A percentile compares a stretch with the other conserved stretches of the same genome.
Evolutionary conservation across 2,888 invertebrate genomes (phyloP).

Genomic region (Parnassius glacialis): DNA sequence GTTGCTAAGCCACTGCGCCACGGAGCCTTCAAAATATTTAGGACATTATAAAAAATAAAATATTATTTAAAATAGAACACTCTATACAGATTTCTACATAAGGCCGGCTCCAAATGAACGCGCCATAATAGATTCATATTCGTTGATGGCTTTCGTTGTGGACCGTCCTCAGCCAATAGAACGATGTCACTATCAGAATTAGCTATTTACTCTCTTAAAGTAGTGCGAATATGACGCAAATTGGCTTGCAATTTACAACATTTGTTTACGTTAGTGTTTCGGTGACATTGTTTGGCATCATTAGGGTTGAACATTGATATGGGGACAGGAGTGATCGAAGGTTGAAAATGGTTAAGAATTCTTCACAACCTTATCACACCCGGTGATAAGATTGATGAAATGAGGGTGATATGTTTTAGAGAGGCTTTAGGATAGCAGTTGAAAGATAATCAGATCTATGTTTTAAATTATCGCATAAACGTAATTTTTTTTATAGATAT

Average conservation of each 20-base stretch:
- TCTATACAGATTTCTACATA: constrained; percentile 33
- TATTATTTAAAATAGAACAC: constrained; percentile 21
- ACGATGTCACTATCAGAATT: constrained; percentile 15
- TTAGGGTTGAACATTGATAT: constrained; percentile 6
- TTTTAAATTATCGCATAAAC: no score
- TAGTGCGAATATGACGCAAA: neutral
- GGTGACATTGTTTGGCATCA: constrained; percentile 15
- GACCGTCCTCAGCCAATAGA: constrained; percentile 15
- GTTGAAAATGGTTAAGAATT: neutral
- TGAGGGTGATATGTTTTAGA: no score
- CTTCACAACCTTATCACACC: no score
- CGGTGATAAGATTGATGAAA: no score
- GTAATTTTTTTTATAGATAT: no score
- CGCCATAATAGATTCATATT: constrained; percentile 32
- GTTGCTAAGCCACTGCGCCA: no score
- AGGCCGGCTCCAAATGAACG: constrained; percentile 38
- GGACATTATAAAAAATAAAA: neutral
- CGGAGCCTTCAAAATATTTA: no score
- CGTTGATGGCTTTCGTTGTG: constrained; percentile 18
- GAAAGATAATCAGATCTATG: no score
- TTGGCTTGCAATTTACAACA: constrained; percentile 1
- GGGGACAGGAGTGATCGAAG: neutral
- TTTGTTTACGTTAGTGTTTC: constrained; percentile 6
- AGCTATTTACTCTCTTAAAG: constrained; percentile 6
- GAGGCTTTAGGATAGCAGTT: no score